Base-by-base conservation (phyloP, 2,797 vertebrate genomes). In the Sarcophilus harrisii region DNA sequence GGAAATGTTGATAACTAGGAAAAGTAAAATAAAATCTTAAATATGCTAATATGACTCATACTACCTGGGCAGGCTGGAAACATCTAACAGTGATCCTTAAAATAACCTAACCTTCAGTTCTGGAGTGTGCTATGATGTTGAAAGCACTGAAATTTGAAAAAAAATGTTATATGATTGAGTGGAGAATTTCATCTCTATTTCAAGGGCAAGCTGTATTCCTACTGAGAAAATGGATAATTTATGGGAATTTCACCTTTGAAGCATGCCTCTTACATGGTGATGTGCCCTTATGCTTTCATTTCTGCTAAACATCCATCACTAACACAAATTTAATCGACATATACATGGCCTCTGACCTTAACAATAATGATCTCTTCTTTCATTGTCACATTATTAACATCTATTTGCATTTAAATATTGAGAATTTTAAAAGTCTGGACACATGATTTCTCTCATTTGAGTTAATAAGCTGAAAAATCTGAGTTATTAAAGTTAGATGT, bases 151-250 rank as follows among this genome's bases (percentile, higher is more conserved):
- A 95, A 96, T 92, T 62, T 14, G 96, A 57, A 90, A 3, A 1
- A 16, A 45, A 5, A 94, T 93, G 60, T 87, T 92, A 95, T 92
- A 95, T 90, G 94, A 58, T 3, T 13, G 66, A 32, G 66, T 11
- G 95, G 30, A 93, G 93, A 29, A 1, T 91, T 91, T 95, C 92
- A 6, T 4, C 91, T 96, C 29, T 96, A 95, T 93, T 97, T 96
- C 59, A 95, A 92, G 55, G 45, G 27, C 0, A 57, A 0, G 45
- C 18, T 9, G 92, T 92, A 29, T 6, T 5, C 58, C 94, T 94
- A 27, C 66, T 93, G 91, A 90, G 95, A 95, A 91, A 30, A 90
- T 49, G 6, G 32, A 8, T 12, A 91, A 38, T 38, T 95, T 30
- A 87, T 16, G 55, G 9, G 58, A 81, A 96, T 94, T 57, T 0